These are phyloP conservation scores for Alviniconcha marisindica DNA, from an alignment of 1,140 invertebrate species.

Conservation along the genomic window DNA sequence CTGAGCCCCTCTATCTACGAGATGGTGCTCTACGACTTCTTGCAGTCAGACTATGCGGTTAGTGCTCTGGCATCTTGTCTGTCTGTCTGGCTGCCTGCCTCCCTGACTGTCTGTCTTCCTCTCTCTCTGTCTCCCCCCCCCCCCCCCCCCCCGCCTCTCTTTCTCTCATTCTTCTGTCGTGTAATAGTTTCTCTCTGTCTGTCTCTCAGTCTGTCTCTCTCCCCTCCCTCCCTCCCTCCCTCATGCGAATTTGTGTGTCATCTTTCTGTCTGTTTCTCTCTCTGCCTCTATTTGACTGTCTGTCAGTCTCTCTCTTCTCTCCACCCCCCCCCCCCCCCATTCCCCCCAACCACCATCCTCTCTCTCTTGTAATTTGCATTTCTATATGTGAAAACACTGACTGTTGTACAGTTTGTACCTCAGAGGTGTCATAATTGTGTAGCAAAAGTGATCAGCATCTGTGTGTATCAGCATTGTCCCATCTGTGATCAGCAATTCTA, in stretches of 20 bases:
- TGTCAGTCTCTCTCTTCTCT: not conserved
- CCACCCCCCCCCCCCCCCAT: not conserved
- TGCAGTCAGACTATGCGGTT: constrained; percentile 88
- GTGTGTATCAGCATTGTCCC: not conserved
- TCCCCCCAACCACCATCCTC: not conserved
- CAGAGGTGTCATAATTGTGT: too few relatives aligned
- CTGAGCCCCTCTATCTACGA: constrained; percentile 94
- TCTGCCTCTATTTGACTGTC: not conserved
- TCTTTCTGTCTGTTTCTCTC: not conserved
- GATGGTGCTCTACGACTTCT: constrained; percentile 95
- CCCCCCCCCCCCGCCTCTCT: too few relatives aligned
- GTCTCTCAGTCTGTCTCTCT: not conserved
- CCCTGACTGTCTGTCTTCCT: too few relatives aligned
- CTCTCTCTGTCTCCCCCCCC: too few relatives aligned
- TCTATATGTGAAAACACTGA: too few relatives aligned
- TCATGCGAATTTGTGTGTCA: too few relatives aligned
- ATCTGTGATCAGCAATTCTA: constrained; percentile 83
- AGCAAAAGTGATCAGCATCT: not conserved
- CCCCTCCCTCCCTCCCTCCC: not conserved
- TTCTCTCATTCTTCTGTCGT: not conserved
- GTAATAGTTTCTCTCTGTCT: constrained; percentile 5
- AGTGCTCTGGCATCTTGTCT: constrained; percentile 37
- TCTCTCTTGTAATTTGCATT: not conserved
- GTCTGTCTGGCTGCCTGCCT: too few relatives aligned
- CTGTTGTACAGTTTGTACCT: too few relatives aligned